These are phyloP conservation scores for Magallana ariakensis DNA, from an alignment of 1,140 invertebrate species.

Conservation along the genomic window DNA sequence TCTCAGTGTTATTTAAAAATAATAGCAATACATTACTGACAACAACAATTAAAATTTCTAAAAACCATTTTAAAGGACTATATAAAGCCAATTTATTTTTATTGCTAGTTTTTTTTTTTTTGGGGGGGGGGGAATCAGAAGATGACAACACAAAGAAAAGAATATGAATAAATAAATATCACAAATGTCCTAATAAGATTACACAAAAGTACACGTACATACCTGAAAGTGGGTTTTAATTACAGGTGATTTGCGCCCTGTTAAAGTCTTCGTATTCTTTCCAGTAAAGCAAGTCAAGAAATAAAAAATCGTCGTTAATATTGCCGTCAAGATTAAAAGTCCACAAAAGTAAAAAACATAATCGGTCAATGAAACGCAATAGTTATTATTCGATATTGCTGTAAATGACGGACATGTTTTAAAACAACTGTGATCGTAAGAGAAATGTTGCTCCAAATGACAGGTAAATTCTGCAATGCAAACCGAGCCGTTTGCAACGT, in stretches of 20 bases:
- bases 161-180: no score
- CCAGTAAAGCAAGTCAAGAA: background rate
- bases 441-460: background rate
- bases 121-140: no score
- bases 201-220: background rate
- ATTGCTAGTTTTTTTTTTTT: no score
- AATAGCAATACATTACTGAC: no score
- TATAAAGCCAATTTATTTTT: no score
- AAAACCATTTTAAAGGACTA: no score
- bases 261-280: background rate
- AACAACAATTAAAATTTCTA: no score
- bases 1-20: no score
- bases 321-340: background rate
- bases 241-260: background rate
- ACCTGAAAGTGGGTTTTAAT: slow-evolving; percentile 15
- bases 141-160: no score
- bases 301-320: background rate
- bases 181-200: no score
- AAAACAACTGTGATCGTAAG: background rate
- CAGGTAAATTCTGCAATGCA: background rate
- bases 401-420: background rate
- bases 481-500: background rate
- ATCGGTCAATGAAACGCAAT: background rate
- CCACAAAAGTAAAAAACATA: background rate
- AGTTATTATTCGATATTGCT: background rate